These are phyloP conservation scores for Mungos mungo DNA, from an alignment of 2,113 vertebrate species.

Conservation along the genomic window DNA sequence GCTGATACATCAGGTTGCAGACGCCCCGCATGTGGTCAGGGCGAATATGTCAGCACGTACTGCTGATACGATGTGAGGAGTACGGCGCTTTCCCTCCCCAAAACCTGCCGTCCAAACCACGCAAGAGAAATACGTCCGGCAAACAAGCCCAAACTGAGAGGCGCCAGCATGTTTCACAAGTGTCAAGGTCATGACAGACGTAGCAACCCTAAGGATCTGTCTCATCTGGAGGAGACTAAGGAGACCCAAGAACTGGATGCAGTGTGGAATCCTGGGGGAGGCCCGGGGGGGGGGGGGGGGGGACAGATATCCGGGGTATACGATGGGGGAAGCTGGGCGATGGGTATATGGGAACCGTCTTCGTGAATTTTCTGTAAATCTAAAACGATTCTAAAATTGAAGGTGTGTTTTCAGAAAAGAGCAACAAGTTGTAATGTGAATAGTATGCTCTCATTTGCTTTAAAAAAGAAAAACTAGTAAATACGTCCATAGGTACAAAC, in stretches of 20 bases:
- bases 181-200: not conserved
- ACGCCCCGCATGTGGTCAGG: not conserved
- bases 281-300: not conserved
- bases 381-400: not conserved
- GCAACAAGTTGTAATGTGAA: not conserved
- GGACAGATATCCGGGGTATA: fast-evolving
- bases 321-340: not conserved
- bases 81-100: not conserved
- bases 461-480: not conserved
- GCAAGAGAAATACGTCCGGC: not conserved
- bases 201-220: not conserved
- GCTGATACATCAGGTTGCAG: not conserved
- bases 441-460: not conserved
- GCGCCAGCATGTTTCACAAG: not conserved
- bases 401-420: not conserved
- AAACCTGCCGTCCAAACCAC: not conserved
- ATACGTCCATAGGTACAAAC: not conserved
- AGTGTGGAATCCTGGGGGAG: not conserved
- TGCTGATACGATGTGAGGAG: not conserved
- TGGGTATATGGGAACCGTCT: not conserved
- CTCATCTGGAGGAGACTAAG: not conserved
- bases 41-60: fast-evolving
- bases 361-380: not conserved
- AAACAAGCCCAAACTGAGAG: not conserved
- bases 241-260: not conserved